Percentiles rank a stretch among this genome's conserved stretches.
These are phyloP conservation scores for Pycnonotus jocosus DNA, from an alignment of 2,113 vertebrate genomes.

Conservation along the genomic window DNA sequence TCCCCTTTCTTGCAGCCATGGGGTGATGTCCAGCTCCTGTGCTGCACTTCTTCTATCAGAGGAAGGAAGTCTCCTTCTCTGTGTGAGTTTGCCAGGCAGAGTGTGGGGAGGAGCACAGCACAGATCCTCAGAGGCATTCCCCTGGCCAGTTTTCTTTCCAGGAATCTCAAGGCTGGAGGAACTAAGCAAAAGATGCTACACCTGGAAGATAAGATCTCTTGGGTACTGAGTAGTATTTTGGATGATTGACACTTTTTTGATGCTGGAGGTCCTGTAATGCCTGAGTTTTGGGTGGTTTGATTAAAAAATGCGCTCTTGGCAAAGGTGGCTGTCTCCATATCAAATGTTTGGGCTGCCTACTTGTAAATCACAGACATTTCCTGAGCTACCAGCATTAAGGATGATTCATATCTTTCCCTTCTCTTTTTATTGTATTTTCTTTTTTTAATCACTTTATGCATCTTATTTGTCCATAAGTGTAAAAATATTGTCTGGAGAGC, in stretches of 20 bases:
- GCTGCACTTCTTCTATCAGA: background rate
- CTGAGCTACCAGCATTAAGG: background rate
- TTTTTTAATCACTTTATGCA: background rate
- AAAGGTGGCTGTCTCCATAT: background rate
- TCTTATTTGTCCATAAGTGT: background rate
- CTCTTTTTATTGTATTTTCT: background rate
- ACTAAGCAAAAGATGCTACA: background rate
- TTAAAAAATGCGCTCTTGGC: conserved; percentile 14
- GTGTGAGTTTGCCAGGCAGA: background rate
- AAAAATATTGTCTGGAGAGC: background rate
- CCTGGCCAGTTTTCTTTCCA: background rate
- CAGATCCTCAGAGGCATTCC: background rate
- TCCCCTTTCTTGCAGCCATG: background rate
- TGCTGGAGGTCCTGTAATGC: background rate
- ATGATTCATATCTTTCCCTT: background rate
- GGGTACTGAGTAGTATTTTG: background rate
- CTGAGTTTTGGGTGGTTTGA: background rate
- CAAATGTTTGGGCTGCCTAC: background rate
- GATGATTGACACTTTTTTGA: background rate
- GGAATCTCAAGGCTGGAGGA: background rate
- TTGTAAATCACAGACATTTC: background rate
- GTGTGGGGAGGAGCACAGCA: background rate
- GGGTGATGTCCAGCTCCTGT: background rate
- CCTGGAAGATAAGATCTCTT: background rate
- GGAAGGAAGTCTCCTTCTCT: background rate